Conservation (phyloP, 2,797 vertebrate species). For the Molossus alvarezi region DNA sequence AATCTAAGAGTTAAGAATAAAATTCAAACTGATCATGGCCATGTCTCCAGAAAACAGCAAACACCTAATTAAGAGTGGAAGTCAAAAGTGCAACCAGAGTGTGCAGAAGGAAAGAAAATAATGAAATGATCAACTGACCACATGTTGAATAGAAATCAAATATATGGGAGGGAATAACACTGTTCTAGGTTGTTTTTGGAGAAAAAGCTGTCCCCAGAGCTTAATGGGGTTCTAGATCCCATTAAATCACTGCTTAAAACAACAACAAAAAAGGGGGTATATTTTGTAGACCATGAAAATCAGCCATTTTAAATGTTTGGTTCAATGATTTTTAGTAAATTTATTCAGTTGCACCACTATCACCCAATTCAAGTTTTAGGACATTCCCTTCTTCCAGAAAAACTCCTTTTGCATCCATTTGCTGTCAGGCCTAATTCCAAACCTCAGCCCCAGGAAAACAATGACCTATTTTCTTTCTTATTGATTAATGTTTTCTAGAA, state of each 20-base stretch:
- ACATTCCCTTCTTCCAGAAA: background rate
- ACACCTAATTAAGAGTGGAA: constrained; percentile 22
- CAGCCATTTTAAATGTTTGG: background rate
- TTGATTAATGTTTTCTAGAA: background rate
- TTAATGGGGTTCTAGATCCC: background rate
- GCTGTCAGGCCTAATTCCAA: background rate
- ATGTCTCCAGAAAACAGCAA: constrained; percentile 35
- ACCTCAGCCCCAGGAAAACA: background rate
- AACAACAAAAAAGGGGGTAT: background rate
- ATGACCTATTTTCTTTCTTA: background rate
- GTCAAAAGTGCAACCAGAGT: constrained; percentile 6
- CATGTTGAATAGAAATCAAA: constrained; percentile 4
- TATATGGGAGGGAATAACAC: background rate
- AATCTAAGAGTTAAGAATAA: constrained; percentile 22
- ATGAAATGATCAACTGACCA: background rate
- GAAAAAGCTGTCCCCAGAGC: background rate
- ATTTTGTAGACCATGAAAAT: constrained; percentile 22
- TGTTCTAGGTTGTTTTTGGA: background rate
- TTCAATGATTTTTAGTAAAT: constrained; percentile 1
- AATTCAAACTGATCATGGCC: constrained; percentile 20
- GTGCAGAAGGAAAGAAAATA: constrained; percentile 24
- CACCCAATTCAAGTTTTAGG: background rate
- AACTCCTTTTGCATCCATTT: background rate
- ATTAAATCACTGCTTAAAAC: background rate
- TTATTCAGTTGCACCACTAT: background rate